Base-by-base conservation (phyloP, 2,113 vertebrate species). In the Rhinichthys klamathensis region DNA sequence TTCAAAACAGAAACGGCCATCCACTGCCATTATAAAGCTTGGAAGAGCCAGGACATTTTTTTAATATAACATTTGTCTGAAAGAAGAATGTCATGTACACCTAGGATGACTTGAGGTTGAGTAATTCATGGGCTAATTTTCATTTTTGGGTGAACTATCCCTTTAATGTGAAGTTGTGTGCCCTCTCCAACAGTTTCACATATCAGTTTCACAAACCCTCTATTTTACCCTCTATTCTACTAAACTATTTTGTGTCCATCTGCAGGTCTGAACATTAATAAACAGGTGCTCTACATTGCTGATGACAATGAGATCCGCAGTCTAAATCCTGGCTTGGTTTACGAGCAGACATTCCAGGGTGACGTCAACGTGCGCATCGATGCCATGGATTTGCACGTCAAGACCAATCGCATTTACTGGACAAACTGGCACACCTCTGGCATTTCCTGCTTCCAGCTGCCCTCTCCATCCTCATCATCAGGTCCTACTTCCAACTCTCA, bases 241-340 rank as follows among this genome's bases (percentile, higher is more conserved):
- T 54, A n/a, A 56, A 60, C 5, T 3, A 8, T 35, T 78, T n/a
- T 41, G 6, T 61, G 10, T 87, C 74, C 78, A 21, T 60, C 41
- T 60, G 23, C 94, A 95, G 95, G 80, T 95, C 93, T 0, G 92
- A 96, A 90, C 94, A 96, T 85, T 94, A 97, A 89, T 80, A 85
- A 89, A 10, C 91, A 93, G 85, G 96, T 99, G 86, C 95, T 99
- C 54, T 99, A 98, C 93, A 99, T 99, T 0, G 98, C 98, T 0
- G 98, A 99, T 0, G 97, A 99, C 93, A 99, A 99, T 23, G 97
- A 99, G 92, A 99, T 99, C 91, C 96, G 98, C 85, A 99, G 97
- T 94, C 94, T 99, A 89, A 97, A 97, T 87, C 97, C 97, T 0
- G 96, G 96, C 82, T 95, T 97, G 0, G 96, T 95, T 77, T 98